Percentiles rank a stretch among this genome's conserved stretches.
phyloP scores from a whole-genome alignment of 2,888 invertebrate species.

The Zhuqinia jingwanae region DNA sequence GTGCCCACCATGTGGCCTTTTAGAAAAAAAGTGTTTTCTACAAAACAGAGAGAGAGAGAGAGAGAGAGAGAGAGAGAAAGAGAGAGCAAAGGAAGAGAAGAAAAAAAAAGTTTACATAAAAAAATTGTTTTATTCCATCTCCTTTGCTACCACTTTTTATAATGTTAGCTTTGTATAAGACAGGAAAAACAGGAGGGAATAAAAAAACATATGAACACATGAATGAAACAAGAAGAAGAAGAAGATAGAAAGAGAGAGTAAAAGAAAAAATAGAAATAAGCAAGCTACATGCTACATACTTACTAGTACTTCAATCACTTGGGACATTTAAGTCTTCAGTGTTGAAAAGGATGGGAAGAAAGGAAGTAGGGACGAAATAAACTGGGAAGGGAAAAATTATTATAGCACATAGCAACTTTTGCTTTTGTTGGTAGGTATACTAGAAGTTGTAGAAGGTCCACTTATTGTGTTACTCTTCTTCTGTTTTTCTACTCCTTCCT shows the following conservation, averaged over 20 bases:
- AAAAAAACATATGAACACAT: too few relatives aligned
- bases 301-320: conserved; percentile 51
- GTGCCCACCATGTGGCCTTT: conserved; percentile 43
- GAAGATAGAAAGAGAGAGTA: neutral
- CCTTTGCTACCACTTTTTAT: neutral
- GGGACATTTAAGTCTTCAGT: conserved; percentile 47
- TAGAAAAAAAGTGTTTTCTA: neutral
- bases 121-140: neutral
- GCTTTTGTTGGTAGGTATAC: too few relatives aligned
- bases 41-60: neutral
- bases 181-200: neutral
- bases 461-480: neutral
- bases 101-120: conserved; percentile 7
- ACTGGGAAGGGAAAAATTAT: neutral
- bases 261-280: neutral
- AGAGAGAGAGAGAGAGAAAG: too few relatives aligned
- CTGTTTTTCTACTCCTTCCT: neutral
- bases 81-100: too few relatives aligned
- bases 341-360: conserved; percentile 11
- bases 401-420: too few relatives aligned
- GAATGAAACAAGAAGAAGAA: neutral
- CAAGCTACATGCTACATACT: neutral
- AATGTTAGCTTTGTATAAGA: neutral
- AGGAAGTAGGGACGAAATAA: neutral
- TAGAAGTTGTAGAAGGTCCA: neutral